Conservation (phyloP, 2,888 invertebrate genomes). For the Frankliniella fusca region DNA sequence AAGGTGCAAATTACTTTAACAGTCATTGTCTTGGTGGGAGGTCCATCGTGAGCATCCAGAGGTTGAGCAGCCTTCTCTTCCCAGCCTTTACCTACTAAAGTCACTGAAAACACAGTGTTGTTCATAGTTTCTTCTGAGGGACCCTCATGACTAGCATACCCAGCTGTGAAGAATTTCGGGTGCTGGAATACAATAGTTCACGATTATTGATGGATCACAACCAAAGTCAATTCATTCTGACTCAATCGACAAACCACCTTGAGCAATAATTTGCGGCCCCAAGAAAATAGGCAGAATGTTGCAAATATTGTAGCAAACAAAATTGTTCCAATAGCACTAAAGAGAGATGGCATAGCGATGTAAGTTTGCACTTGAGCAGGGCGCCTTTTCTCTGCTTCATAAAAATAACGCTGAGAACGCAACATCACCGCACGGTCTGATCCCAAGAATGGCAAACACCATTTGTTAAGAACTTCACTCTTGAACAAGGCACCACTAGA, state of each 20-base stretch:
- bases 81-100: constrained; percentile 78
- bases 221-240: not conserved
- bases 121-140: constrained; percentile 60
- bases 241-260: constrained; percentile 47
- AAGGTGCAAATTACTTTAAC: constrained; percentile 54
- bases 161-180: constrained; percentile 67
- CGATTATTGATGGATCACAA: not conserved
- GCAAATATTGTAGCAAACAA: constrained; percentile 60
- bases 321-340: constrained; percentile 51
- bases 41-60: constrained; percentile 54
- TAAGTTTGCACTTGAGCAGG: constrained; percentile 79
- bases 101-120: constrained; percentile 60
- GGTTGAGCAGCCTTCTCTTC: constrained; percentile 55
- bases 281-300: constrained; percentile 57
- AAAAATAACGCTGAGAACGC: constrained; percentile 73
- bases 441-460: constrained; percentile 76
- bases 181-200: constrained; percentile 50
- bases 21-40: constrained; percentile 61
- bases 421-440: constrained; percentile 77
- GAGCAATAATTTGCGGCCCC: constrained; percentile 61
- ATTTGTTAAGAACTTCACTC: constrained; percentile 47
- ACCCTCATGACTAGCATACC: constrained; percentile 62
- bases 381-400: constrained; percentile 61
- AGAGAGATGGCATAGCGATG: constrained; percentile 51
- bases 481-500: constrained; percentile 54